Evolutionary conservation across 2,113 vertebrate genomes (phyloP), one percentile per base, ranked within the genome.

Genomic region (Rynchops niger): DNA sequence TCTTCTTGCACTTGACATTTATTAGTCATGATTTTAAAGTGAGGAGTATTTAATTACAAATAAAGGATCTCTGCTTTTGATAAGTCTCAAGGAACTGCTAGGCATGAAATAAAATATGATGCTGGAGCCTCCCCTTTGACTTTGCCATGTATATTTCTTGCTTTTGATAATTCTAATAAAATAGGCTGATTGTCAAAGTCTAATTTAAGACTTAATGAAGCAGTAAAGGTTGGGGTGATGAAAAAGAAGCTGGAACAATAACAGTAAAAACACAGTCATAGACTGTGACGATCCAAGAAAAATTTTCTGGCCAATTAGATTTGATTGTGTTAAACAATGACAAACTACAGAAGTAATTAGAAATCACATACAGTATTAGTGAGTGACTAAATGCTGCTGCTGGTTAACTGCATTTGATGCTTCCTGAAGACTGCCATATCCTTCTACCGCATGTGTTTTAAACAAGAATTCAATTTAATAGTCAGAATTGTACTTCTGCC

Each of bases 291-390:
- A 95, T 96, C 83, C 93, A 96, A 97, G 93, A 97, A 98, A 97
- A 97, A 96, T 92, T 97, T 97, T 98, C 97, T 97, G 96, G 96
- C 93, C 98, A 97, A 98, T 98, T 98, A 98, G 94, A 97, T 97
- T 97, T 98, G 94, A 98, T 97, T 96, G 91, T 95, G 67, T 97
- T 96, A 88, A 98, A 98, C 94, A 97, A 94, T 97, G 97, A 98
- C 83, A 97, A 96, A 97, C 79, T 97, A 89, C 81, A 96, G 65
- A 91, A 94, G 78, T 98, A 97, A 98, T 98, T 97, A 98, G 96
- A 96, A 97, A 90, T 95, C 94, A 88, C 71, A 66, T 55, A 79
- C 40, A 87, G 61, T 82, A 82, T 96, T 96, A 97, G 66, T 53
- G 73, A 97, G 22, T 84, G 61, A 90, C 95, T 97, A 67, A 93